Evolutionary conservation across 2,888 invertebrate genomes (phyloP).

Genomic region (Toxonevra muliebris): DNA sequence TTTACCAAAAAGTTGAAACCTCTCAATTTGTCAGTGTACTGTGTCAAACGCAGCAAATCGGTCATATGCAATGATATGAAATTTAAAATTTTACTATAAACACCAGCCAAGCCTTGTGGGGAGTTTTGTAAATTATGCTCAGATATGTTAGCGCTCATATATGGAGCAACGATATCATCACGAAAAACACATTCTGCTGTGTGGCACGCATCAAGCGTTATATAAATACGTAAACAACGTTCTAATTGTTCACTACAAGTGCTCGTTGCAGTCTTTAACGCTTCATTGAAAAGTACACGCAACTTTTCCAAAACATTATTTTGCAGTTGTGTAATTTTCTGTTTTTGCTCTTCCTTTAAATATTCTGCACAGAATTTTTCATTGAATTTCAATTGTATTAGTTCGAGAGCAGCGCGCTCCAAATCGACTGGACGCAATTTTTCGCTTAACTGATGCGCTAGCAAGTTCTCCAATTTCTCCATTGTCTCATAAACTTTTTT

Average conservation of each 20-base stretch:
- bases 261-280: conserved; percentile 54
- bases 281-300: conserved; percentile 58
- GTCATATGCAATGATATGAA: conserved; percentile 78
- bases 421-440: conserved; percentile 50
- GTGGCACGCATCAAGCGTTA: conserved; percentile 58
- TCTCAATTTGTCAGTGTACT: conserved; percentile 66
- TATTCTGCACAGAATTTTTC: conserved; percentile 55
- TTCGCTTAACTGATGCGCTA: conserved; percentile 50
- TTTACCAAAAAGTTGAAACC: conserved; percentile 83
- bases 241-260: conserved; percentile 65
- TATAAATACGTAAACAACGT: conserved; percentile 60
- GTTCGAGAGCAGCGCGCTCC: conserved; percentile 61
- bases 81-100: conserved; percentile 76
- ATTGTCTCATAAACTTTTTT: conserved; percentile 56
- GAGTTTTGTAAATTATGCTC: conserved; percentile 60
- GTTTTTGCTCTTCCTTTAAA: conserved; percentile 45
- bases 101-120: conserved; percentile 66
- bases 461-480: conserved; percentile 51
- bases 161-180: conserved; percentile 58
- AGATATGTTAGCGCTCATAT: conserved; percentile 73
- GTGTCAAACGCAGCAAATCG: conserved; percentile 67
- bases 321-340: conserved; percentile 49
- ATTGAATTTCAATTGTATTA: conserved; percentile 62
- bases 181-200: conserved; percentile 79
- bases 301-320: conserved; percentile 54